phyloP scores from a whole-genome alignment of 2,113 vertebrate species.

The Phaethornis superciliosus region DNA sequence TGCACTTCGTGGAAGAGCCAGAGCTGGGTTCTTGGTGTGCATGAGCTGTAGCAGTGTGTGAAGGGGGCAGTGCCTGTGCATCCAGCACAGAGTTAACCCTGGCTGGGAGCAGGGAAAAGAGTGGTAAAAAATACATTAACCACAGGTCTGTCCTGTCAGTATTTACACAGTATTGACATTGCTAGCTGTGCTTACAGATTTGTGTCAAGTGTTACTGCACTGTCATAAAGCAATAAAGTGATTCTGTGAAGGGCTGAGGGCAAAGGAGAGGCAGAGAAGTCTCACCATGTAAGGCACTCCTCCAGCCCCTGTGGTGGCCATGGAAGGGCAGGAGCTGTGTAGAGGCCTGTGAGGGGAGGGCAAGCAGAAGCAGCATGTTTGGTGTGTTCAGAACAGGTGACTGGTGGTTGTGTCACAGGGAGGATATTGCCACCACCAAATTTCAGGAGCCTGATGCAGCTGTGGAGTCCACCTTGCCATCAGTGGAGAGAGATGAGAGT shows the following conservation, averaged over 20 bases:
- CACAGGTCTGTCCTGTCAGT: neutral
- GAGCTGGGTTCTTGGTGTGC: neutral
- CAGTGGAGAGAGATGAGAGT: neutral
- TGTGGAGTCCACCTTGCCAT: neutral
- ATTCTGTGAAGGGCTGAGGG: constrained; percentile 46
- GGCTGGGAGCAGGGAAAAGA: neutral
- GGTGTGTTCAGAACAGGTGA: neutral
- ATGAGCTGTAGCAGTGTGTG: neutral
- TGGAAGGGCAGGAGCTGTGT: neutral
- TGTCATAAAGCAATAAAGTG: constrained; percentile 64
- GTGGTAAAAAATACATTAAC: neutral
- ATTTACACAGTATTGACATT: constrained; percentile 42
- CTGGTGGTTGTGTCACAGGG: neutral
- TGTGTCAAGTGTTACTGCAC: constrained; percentile 17
- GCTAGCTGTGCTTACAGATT: constrained; percentile 30
- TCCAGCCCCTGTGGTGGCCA: neutral
- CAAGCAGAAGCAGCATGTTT: neutral
- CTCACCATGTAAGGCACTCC: constrained; percentile 27
- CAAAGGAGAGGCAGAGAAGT: constrained; percentile 6
- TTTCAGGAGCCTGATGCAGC: neutral
- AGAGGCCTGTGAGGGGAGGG: neutral
- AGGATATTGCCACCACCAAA: neutral
- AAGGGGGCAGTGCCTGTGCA: neutral
- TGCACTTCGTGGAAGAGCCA: neutral
- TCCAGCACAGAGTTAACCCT: neutral